phyloP scores from a whole-genome alignment of 2,888 invertebrate genomes.

The Tenthredo scrophulariae region DNA sequence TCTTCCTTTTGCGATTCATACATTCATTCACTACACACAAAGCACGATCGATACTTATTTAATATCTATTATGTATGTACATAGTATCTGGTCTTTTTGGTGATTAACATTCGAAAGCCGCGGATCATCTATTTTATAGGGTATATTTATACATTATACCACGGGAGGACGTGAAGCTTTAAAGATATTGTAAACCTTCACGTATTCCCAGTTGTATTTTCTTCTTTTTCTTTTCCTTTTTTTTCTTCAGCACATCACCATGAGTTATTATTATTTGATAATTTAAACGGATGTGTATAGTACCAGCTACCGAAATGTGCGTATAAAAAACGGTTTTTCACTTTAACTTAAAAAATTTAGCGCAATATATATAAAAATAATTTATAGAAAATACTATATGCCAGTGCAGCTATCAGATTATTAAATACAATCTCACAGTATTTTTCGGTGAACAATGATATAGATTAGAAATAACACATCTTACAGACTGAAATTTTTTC shows the following conservation, averaged over 20 bases:
- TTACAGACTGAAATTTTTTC: slow-evolving; percentile 30
- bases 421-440: background rate
- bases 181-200: background rate
- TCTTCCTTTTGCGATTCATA: background rate
- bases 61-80: background rate
- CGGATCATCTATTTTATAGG: background rate
- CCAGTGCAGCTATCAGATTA: background rate
- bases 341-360: background rate
- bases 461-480: background rate
- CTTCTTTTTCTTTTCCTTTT: background rate
- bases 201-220: background rate
- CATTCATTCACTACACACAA: background rate
- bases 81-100: background rate
- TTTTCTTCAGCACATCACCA: background rate
- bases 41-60: slow-evolving; percentile 13
- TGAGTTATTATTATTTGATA: background rate
- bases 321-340: background rate
- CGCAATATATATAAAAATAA: background rate
- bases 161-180: background rate
- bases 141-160: background rate
- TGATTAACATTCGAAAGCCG: background rate
- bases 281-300: background rate
- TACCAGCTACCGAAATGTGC: background rate
- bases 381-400: background rate
- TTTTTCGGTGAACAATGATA: background rate